Evolutionary conservation across 2,888 invertebrate species (phyloP), one percentile per base, ranked within the genome.

Genomic region (Eristalis tenax): DNA sequence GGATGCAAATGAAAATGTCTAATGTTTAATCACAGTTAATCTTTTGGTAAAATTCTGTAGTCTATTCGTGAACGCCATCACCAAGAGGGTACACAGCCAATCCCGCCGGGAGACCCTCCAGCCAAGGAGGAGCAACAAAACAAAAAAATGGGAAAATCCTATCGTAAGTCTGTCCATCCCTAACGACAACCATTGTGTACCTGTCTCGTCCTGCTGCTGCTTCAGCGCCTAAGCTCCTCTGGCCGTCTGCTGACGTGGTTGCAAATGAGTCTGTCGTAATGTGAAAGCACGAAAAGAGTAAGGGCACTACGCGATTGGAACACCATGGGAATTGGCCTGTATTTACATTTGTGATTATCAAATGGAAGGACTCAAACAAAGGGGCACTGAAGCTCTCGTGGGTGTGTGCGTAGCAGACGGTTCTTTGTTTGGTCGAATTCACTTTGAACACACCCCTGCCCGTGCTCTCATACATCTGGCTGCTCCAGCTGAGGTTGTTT

Each of bases 1-100:
- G 32, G 74, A 81, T 75, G 80, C 74, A 81, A 74, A 81, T 81
- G 73, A 69, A 81, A 69, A 68, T 75, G 74, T 81, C 80, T 75
- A 64, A 68, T 63, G 73, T 69, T 81, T 81, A 81, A 81, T 81
- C 80, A 81, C 80, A 68, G 74, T 74, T 69, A 74, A 69, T 74
- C 80, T 75, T 69, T 64, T 22, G 28, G 64, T 61, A 26, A 73
- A 66, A 38, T 65, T 71, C 71, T 57, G 71, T 65, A 71, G 65
- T 73, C 79, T 79, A 73, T 50, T 73, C 71, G 71, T 73, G 73
- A 73, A 35, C 23, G 43, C 40, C 79, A 73, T 65, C 40, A 26
- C 57, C 32, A 10, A 8, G 32, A 32, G 32, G 32, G 32, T 32
- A 32, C 32, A 32, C 32, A 38, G 35, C 11, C 23, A 23, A 26